Percentiles rank a stretch among this genome's conserved stretches.
phyloP scores from a whole-genome alignment of 2,113 vertebrate genomes.

The Macrotis lagotis region DNA sequence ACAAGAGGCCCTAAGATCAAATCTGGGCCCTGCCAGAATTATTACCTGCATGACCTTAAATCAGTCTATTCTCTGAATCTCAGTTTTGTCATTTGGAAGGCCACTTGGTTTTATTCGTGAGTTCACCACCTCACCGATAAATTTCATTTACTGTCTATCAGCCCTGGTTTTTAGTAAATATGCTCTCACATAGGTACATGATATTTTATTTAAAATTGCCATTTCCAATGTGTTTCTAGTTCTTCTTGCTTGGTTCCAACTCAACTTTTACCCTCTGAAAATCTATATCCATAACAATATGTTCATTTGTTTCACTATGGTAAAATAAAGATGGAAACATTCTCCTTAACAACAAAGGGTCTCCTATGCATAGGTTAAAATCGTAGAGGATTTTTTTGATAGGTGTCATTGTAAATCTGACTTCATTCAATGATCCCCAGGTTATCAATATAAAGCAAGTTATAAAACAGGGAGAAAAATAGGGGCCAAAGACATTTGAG shows the following conservation, averaged over 20 bases:
- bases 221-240: background rate
- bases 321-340: background rate
- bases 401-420: background rate
- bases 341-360: background rate
- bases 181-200: background rate
- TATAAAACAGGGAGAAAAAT: background rate
- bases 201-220: background rate
- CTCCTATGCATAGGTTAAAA: background rate
- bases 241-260: background rate
- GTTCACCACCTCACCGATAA: background rate
- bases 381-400: background rate
- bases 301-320: background rate
- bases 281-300: background rate
- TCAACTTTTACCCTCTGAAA: background rate
- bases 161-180: background rate
- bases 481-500: background rate
- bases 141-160: background rate
- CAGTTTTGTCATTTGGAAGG: background rate
- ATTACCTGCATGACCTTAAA: background rate
- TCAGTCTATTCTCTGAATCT: no score
- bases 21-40: background rate
- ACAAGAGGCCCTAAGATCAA: background rate
- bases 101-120: background rate
- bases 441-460: background rate
- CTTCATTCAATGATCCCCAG: background rate